Conservation (phyloP, 2,888 invertebrate genomes). For the Lysandra coridon region DNA sequence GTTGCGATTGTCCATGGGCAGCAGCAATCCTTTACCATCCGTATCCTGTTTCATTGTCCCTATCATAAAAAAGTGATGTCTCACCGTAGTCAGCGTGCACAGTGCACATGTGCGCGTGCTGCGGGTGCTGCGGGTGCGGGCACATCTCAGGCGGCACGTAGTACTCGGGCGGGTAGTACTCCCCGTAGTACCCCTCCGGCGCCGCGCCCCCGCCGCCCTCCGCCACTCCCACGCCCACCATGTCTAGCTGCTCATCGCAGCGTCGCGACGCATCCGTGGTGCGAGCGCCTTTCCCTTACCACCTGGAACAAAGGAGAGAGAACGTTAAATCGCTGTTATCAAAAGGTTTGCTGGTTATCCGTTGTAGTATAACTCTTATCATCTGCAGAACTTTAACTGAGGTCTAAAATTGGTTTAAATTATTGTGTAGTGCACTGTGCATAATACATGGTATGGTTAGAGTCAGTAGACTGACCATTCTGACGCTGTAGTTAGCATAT, state of each 20-base stretch:
- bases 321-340: neutral
- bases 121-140: slow-evolving; percentile 82
- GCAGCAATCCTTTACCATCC: no score
- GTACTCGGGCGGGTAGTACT: slow-evolving; percentile 82
- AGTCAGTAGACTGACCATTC: no score
- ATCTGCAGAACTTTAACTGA: neutral
- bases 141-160: slow-evolving; percentile 82
- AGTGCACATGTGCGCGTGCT: slow-evolving; percentile 84
- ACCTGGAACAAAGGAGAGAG: slow-evolving; percentile 55
- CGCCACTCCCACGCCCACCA: slow-evolving; percentile 76
- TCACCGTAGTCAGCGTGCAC: slow-evolving; percentile 88
- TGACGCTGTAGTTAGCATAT: no score
- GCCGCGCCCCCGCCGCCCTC: slow-evolving; percentile 68
- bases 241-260: slow-evolving; percentile 69
- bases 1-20: no score
- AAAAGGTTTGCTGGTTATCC: neutral
- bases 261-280: slow-evolving; percentile 60
- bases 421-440: no score
- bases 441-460: no score
- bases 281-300: slow-evolving; percentile 52
- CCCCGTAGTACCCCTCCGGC: slow-evolving; percentile 75
- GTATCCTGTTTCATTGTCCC: no score
- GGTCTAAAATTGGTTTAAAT: no score
- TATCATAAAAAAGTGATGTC: slow-evolving; percentile 43
- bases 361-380: neutral